Percentiles rank a stretch among this genome's conserved stretches.
Conservation (phyloP, 2,113 vertebrate species). For the Chinchilla lanigera region DNA sequence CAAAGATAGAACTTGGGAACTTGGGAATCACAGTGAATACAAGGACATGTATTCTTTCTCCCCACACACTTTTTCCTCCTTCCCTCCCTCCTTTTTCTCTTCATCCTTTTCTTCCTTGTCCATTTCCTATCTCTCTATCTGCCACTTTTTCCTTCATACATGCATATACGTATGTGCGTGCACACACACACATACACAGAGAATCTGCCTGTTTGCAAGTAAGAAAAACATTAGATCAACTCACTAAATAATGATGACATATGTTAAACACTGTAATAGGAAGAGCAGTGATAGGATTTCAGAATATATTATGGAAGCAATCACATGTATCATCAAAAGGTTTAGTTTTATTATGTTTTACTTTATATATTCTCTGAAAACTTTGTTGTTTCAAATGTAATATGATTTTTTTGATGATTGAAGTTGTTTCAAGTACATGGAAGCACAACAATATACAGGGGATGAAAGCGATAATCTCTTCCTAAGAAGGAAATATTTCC, state of each 20-base stretch:
- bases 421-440: background rate
- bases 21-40: background rate
- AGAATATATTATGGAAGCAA: background rate
- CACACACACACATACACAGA: background rate
- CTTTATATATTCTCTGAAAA: background rate
- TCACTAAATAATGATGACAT: background rate
- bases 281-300: background rate
- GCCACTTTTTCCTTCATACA: no score
- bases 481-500: background rate
- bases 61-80: background rate
- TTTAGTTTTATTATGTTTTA: background rate
- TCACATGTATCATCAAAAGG: background rate
- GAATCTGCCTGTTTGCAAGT: background rate
- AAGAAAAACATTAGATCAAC: background rate
- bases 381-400: background rate
- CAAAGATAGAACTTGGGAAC: background rate
- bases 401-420: background rate
- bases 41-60: background rate
- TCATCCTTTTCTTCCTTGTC: accelerated
- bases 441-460: background rate
- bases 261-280: background rate
- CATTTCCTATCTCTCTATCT: background rate
- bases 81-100: background rate
- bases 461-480: background rate
- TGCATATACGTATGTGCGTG: background rate